These are phyloP conservation scores for Euphonia xanthogaster DNA, from an alignment of 2,797 vertebrate genomes.

Conservation along the genomic window DNA sequence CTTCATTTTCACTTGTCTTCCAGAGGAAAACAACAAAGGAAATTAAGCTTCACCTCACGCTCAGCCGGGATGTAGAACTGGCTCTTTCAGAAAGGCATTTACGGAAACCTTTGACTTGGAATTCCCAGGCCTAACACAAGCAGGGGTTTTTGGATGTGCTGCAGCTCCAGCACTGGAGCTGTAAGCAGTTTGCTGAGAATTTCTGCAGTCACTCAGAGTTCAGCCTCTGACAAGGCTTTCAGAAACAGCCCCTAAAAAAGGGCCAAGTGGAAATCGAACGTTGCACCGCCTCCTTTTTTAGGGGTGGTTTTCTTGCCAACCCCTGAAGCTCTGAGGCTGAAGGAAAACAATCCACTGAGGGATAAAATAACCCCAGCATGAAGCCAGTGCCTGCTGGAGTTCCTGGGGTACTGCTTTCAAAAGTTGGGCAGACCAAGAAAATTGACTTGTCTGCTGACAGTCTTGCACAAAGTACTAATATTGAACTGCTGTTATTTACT, in stretches of 20 bases:
- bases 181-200: neutral
- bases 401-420: neutral
- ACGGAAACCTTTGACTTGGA: slow-evolving; percentile 51
- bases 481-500: neutral
- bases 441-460: neutral
- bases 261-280: neutral
- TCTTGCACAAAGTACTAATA: neutral
- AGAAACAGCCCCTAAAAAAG: neutral
- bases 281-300: neutral
- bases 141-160: neutral
- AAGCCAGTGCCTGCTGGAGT: neutral
- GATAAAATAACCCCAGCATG: neutral
- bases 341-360: neutral
- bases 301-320: neutral
- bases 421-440: neutral
- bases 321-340: neutral
- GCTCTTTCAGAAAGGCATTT: slow-evolving; percentile 67
- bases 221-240: neutral
- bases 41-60: slow-evolving; percentile 74
- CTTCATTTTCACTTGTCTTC: slow-evolving; percentile 54
- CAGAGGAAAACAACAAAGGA: slow-evolving; percentile 46
- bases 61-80: slow-evolving; percentile 52
- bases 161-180: neutral
- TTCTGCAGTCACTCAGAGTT: neutral
- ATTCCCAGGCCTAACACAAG: slow-evolving; percentile 61